Evolutionary conservation across 2,113 vertebrate genomes (phyloP), one percentile per base, ranked within the genome.

Genomic region (Eira barbara): DNA sequence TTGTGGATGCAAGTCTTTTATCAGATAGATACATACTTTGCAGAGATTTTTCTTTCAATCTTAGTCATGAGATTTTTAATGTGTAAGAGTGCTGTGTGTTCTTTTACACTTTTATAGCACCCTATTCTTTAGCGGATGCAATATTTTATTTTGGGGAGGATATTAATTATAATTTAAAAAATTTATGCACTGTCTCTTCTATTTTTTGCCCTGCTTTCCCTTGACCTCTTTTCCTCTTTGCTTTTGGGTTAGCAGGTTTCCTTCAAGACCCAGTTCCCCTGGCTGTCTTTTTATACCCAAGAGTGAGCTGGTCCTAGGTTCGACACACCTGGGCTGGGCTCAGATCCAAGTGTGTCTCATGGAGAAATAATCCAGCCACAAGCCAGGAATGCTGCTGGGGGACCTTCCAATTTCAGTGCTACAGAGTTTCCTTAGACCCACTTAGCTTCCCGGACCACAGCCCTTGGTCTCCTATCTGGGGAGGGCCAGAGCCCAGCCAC

Each of bases 331-430:
- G 36, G 34, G 47, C 27, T 9, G 47, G 39, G 27, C 34, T 94
- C 2, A 0, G 61, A 11, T 13, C 45, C 71, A 42, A 31, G 14
- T 7, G 27, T 17, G 47, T 7, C 20, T 57, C 34, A 3, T 0
- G 25, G 39, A 49, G 81, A 10, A 86, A 47, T 10, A 3, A 21
- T 3, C 11, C 29, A 55, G 21, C 39, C 21, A 65, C 29, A 52
- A 31, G 74, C 14, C 0, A 2, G 45, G 25, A 4, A n/a, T 4
- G 52, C 36, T 39, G 34, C 15, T 4, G 12, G 45, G 52, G 55
- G 42, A 2, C 29, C n/a, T 29, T 5, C 63, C 8, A 4, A 2
- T 12, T n/a, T 45, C 61, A 27, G 52, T 4, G 52, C 18, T 14
- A 3, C 47, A 31, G 20, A 21, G 23, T 65, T 47, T 23, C 36